These are phyloP conservation scores for Oreamnos americanus DNA, from an alignment of 2,113 vertebrate species.

Conservation along the genomic window DNA sequence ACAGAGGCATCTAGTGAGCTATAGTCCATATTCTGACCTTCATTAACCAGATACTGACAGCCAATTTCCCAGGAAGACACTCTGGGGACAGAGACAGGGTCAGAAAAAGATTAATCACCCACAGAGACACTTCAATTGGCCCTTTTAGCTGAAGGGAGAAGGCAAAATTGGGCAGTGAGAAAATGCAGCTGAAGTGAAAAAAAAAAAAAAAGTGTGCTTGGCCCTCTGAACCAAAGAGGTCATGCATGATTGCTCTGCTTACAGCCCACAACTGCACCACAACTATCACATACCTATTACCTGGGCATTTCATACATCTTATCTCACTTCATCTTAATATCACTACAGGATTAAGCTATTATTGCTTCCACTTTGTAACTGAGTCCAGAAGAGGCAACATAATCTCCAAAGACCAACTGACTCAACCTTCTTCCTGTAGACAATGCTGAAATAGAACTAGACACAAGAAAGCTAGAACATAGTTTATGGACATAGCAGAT, in stretches of 20 bases:
- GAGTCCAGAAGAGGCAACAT: neutral
- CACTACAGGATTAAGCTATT: neutral
- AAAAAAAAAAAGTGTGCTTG: neutral
- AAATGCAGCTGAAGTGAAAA: neutral
- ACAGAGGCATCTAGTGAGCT: neutral
- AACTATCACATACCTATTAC: neutral
- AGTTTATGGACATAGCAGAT: neutral
- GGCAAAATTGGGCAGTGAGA: neutral
- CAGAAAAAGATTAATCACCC: neutral
- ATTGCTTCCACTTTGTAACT: neutral
- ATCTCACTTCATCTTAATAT: neutral
- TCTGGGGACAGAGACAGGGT: neutral
- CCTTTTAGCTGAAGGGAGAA: fast-evolving
- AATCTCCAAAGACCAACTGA: neutral
- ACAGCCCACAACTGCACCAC: too few species aligned
- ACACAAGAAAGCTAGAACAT: neutral
- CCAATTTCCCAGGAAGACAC: conserved; percentile 47
- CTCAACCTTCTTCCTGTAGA: neutral
- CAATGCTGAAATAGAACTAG: neutral
- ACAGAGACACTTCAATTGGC: neutral
- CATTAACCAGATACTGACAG: conserved; percentile 64
- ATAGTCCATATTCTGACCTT: neutral
- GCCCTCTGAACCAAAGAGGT: neutral
- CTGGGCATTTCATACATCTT: neutral
- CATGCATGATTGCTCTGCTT: neutral